Base-by-base conservation (phyloP, 2,113 vertebrate species). In the Zonotrichia leucophrys region DNA sequence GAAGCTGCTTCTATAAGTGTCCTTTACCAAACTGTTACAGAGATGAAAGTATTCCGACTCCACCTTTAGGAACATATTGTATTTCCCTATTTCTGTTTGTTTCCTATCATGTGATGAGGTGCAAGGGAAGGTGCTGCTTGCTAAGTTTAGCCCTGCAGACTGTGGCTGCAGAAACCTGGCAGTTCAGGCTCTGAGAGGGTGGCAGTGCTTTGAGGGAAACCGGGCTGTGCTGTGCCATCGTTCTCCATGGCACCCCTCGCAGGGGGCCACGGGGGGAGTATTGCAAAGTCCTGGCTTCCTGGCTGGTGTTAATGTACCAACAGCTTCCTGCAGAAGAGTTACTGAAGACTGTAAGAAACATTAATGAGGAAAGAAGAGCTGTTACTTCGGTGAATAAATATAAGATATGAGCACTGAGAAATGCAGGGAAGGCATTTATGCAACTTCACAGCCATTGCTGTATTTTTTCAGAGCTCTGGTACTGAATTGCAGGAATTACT, bases 11-110 rank as follows among this genome's bases (percentile, higher is more conserved):
- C 67, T 86, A 0, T 83, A 89, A 85, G 75, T 49, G 93, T 83
- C 84, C 91, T 96, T 93, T 90, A 86, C 59, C 52, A 33, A 82
- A 63, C 55, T 77, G 37, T 41, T 67, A 56, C 0, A 1, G 75
- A 68, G 63, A 80, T 74, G 55, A 63, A 93, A 74, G 50, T 75
- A 88, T 74, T 90, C 41, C 4, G 16, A 86, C 72, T 93, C 56
- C 64, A 85, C 90, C 93, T 93, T 93, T 93, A 90, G 72, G 72
- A 94, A 67, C 94, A 83, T 96, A 94, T 70, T 96, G 76, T 96
- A 88, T 96, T 95, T 96, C 92, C 72, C 79, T 94, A 91, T 92
- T 95, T 94, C 70, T 96, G 90, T 96, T 96, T 97, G 82, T 91
- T 96, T 94, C 85, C 87, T 80, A 78, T 74, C 94, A 95, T 80